Percentiles rank a stretch among this genome's conserved stretches.
phyloP scores from a whole-genome alignment of 2,797 vertebrate genomes.

The Hippoglossus hippoglossus region DNA sequence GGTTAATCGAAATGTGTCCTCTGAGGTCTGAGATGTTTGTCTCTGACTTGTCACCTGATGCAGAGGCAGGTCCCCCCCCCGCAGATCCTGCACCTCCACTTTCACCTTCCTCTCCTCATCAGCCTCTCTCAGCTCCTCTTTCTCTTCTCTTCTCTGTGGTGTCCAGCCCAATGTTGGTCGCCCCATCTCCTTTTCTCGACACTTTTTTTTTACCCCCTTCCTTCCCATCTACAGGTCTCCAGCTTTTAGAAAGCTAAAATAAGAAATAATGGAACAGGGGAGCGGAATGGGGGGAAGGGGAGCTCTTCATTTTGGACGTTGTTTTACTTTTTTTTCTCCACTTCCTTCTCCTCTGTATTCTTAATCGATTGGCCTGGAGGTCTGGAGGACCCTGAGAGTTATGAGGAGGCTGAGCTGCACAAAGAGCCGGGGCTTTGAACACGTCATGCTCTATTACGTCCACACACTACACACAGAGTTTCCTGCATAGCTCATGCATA shows the following conservation, averaged over 20 bases:
- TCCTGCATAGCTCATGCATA: no score
- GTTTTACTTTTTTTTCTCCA: conserved; percentile 44
- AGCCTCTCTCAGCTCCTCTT: conserved; percentile 13
- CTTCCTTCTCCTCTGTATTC: conserved; percentile 46
- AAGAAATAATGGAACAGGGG: conserved; percentile 54
- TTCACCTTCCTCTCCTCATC: conserved; percentile 47
- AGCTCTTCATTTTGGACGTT: conserved; percentile 59
- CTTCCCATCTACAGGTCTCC: conserved; percentile 21
- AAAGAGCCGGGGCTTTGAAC: conserved; percentile 70
- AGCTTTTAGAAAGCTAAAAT: conserved; percentile 31
- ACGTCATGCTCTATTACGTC: conserved; percentile 70
- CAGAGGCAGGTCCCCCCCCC: conserved; percentile 6
- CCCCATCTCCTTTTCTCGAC: neutral
- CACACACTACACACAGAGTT: conserved; percentile 22
- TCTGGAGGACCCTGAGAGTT: conserved; percentile 61
- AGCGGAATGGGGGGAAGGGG: conserved; percentile 37
- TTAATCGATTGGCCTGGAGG: conserved; percentile 72
- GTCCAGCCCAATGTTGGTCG: neutral
- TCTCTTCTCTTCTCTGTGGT: conserved; percentile 12
- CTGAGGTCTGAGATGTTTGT: conserved; percentile 20
- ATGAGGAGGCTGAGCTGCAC: conserved; percentile 58
- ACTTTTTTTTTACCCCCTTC: neutral
- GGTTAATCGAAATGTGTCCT: conserved; percentile 37
- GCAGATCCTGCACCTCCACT: conserved; percentile 30
- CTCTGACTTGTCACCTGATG: conserved; percentile 13